Evolutionary conservation across 2,113 vertebrate genomes (phyloP), one percentile per base, ranked within the genome.

Genomic region (Ammodramus savannarum): DNA sequence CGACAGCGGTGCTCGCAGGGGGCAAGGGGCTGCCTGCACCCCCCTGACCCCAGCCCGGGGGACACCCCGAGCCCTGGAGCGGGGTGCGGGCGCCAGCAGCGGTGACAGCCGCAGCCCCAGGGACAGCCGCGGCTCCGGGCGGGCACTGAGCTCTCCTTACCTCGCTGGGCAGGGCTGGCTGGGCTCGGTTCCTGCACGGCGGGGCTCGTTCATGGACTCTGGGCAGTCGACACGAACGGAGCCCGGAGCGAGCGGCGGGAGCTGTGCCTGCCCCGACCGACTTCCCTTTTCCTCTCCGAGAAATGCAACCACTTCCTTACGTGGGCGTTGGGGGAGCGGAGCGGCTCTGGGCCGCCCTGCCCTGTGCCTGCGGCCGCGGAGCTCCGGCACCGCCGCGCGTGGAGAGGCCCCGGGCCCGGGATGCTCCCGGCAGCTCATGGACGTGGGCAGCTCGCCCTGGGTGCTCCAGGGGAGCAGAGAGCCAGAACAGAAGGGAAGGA

Each of bases 161-260:
- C 96, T 96, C 10, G 61, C 38, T 9, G 83, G 48, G 69, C 75
- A 66, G 91, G 14, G 44, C 74, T 22, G 68, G 69, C 82, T 49
- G 82, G 71, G 77, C 77, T 81, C 76, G 0, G 77, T 32, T 82
- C 77, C 39, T 1, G 52, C 16, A 1, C 86, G 61, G 89, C 82
- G 29, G 74, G 63, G 85, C 58, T 79, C 89, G 98, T 98, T 98
- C 98, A 97, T 98, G 98, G 99, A 98, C 98, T 98, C 98, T 98
- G 98, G 97, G 96, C 98, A 98, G 98, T 98, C 98, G 91, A 99
- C 98, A 97, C 98, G 98, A 99, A 98, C 98, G 97, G 97, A 96
- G 98, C 98, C 82, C 77, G 46, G 27, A 51, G 82, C 77, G 86
- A 82, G 83, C 88, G 74, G 73, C 59, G 55, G 69, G 74, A 74